Evolutionary conservation across 2,797 vertebrate species (phyloP), one percentile per base, ranked within the genome.

Genomic region (Linurgus olivaceus): DNA sequence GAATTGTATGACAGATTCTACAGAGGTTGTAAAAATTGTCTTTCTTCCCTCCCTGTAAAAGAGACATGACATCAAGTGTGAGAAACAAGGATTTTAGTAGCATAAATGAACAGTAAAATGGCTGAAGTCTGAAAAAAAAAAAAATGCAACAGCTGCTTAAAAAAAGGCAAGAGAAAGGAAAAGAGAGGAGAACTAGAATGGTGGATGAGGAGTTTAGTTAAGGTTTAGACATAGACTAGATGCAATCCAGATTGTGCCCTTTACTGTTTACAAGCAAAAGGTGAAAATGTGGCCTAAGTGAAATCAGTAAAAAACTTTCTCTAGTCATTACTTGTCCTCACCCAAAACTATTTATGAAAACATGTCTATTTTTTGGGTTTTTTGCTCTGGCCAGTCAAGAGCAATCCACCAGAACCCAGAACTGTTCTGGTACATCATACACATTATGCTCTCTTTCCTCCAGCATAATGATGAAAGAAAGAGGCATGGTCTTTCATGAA

Each of bases 311-410:
- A 67, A 45, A 58, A 25, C 28, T 54, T 61, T 8, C 40, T 77
- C 21, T 52, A 14, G 42, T 42, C 25, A 28, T 63, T 55, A 66
- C 4, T 63, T 85, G 38, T 65, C 19, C 7, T 66, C 17, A 62
- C 28, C 28, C 42, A 85, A 68, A 71, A 7, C 24, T 38, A 10
- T 52, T 45, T 8, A 29, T 76, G 28, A 38, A 61, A 68, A 33
- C 10, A 7, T n/a, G 8, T 20, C 8, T 45, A 0, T 26, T 17
- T 29, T 50, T 37, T 29, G 11, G 2, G 3, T 40, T 5, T 68
- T 33, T 45, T 38, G 3, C 35, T 76, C 20, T 90, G 42, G 7
- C 10, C 26, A 59, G 29, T 44, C 40, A 86, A 67, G 54, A n/a
- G 33, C 54, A 63, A n/a, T 29, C 5, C 11, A 35, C 12, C 17